Evolutionary conservation across 2,113 vertebrate genomes (phyloP), one percentile per base, ranked within the genome.

Genomic region (Phalacrocorax pelagicus): DNA sequence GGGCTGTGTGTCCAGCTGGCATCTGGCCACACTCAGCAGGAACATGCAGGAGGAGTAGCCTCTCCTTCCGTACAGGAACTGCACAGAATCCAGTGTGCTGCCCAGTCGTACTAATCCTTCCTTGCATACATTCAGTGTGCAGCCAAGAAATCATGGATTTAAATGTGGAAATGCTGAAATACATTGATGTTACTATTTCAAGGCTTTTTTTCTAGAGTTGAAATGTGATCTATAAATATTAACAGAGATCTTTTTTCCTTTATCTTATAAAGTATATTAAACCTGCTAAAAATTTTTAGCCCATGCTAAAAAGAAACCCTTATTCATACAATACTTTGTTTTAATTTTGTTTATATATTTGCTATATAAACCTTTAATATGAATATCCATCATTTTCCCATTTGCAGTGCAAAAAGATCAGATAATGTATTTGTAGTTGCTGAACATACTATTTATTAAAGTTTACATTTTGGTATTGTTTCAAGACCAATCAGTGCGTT

Each of bases 11-110:
- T 79, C 46, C 0, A 0, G 11, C 88, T 85, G 91, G 77, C 81
- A 16, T 17, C 58, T 12, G n/a, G 72, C 54, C 2, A 4, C 40
- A 21, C 61, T 38, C 10, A 0, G 59, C 73, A 34, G 69, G 46
- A 38, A 5, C 0, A 0, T 15, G 6, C 3, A 0, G 42, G 47
- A 40, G 69, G 38, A 85, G 21, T 9, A 23, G 15, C 40, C 0
- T 0, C 69, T 61, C 29, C 40, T 85, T 57, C 74, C 20, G 0
- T 9, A 36, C 47, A 29, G 77, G 61, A 72, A 1, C 18, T 40
- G 44, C 83, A 26, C 54, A 24, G 67, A 47, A 26, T 12, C 20
- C 62, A 30, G 40, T 8, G 0, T 69, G 40, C 34, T 66, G 81
- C 55, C 58, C 46, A 3, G 17, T 6, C 5, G 0, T 34, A 13